Conservation (phyloP, 2,113 vertebrate genomes). For the Halcyon senegalensis region DNA sequence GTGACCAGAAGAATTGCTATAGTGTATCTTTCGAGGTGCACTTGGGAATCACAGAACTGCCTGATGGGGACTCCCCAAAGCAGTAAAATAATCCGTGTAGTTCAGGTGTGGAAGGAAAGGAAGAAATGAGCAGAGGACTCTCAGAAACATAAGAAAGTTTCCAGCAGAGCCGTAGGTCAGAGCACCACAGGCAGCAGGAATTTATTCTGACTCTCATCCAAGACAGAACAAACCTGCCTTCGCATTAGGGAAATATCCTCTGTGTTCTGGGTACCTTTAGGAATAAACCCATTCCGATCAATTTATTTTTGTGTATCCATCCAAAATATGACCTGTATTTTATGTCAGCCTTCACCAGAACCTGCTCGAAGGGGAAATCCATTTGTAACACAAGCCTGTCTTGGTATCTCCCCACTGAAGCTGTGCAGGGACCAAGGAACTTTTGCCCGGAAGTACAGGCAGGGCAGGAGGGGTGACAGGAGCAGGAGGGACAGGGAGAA, state of each 20-base stretch:
- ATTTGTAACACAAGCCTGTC: not conserved
- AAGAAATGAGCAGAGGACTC: not conserved
- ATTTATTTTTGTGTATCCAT: not conserved
- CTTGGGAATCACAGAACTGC: not conserved
- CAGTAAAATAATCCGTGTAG: not conserved
- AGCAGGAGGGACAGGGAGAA: not conserved
- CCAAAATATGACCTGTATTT: not conserved
- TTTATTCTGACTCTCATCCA: not conserved
- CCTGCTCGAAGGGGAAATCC: not conserved
- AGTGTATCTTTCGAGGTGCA: not conserved
- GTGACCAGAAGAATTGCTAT: not conserved
- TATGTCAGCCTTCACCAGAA: not conserved
- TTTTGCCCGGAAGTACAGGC: not conserved
- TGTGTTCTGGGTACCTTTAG: not conserved
- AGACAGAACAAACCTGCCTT: not conserved
- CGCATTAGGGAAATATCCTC: not conserved
- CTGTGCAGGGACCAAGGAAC: not conserved
- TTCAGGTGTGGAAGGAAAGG: not conserved
- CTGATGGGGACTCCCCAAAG: not conserved
- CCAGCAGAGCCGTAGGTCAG: not conserved
- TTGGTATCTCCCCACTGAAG: not conserved
- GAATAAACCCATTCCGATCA: not conserved
- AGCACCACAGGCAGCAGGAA: not conserved
- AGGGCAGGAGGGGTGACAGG: not conserved
- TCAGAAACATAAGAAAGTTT: not conserved